Evolutionary conservation across 2,797 vertebrate species (phyloP), one percentile per base, ranked within the genome.

Genomic region (Acanthurus tractus): DNA sequence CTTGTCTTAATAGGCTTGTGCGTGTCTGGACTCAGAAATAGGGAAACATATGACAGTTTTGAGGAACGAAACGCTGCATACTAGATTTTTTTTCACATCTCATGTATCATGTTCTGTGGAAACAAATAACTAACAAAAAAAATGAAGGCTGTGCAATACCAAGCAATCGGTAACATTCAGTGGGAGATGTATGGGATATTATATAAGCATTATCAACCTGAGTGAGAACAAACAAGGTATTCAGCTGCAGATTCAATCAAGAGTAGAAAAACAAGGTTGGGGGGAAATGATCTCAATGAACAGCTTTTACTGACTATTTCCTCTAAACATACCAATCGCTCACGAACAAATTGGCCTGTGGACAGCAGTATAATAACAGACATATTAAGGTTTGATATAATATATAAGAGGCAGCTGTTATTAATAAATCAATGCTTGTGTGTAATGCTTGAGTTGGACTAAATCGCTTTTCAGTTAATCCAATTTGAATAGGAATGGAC

Each of bases 41-140:
- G 29, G 29, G 70, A 84, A 58, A 63, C 22, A 58, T 76, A 70
- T 77, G 70, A 81, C 67, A 65, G 58, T 57, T 79, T 57, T 57
- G 23, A 67, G 49, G 38, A 11, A 67, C 40, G 3, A 48, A 66
- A 44, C 68, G 71, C 29, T 74, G 22, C 22, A 57, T 64, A n/a
- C 68, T 36, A 23, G 10, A 65, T 63, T 74, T 63, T 58, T 69
- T 79, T 84, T 56, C 55, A 62, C 63, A 40, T 76, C 54, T 70
- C 55, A 59, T 57, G 70, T 72, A 42, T 65, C 18, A 2, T 67
- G 23, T 66, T 57, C 25, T 4, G 8, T 40, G 36, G 25, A 71
- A 71, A 63, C 45, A 66, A 74, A 74, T 65, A 0, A 86, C 67
- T 54, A 78, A 50, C 13, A 64, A 57, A 40, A 64, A 70, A 34